phyloP scores from a whole-genome alignment of 1,140 invertebrate genomes.

The Leptinotarsa undecemlineata region DNA sequence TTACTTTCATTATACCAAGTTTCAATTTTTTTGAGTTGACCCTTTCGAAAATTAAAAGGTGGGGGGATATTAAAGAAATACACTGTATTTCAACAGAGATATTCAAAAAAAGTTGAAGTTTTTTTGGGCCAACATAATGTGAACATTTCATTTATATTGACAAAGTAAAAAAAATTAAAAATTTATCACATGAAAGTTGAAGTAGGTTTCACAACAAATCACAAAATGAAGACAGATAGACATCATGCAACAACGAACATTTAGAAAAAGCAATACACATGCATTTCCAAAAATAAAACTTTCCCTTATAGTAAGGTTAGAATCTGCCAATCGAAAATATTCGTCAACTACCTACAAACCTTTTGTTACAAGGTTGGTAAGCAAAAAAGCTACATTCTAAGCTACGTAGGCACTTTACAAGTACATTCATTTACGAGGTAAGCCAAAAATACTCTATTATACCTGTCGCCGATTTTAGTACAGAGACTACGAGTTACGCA shows the following conservation, averaged over 20 bases:
- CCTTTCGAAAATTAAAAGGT: too few species aligned
- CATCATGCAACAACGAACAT: not conserved
- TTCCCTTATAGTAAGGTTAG: conserved; percentile 57
- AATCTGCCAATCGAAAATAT: conserved; percentile 45
- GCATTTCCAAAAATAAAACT: conserved; percentile 55
- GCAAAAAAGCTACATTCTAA: conserved; percentile 50
- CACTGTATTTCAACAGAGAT: too few species aligned
- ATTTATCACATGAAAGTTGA: too few species aligned
- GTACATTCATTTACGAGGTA: conserved; percentile 33
- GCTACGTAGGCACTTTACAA: conserved; percentile 47
- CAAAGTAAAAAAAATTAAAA: too few species aligned
- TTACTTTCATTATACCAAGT: too few species aligned
- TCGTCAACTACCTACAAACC: conserved; percentile 45
- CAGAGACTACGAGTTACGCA: not conserved
- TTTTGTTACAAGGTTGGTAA: conserved; percentile 47
- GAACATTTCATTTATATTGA: too few species aligned
- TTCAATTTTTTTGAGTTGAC: too few species aligned
- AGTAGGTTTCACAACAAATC: not conserved
- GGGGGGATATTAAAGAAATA: too few species aligned
- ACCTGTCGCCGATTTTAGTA: not conserved
- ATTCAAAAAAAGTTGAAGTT: too few species aligned
- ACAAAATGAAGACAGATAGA: not conserved
- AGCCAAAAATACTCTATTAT: conserved; percentile 9
- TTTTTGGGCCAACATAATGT: too few species aligned
- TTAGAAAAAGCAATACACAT: conserved; percentile 27